A percentile compares a stretch with the other conserved stretches of the same genome.
Evolutionary conservation across 2,797 vertebrate species (phyloP).

Genomic region (Prionace glauca): DNA sequence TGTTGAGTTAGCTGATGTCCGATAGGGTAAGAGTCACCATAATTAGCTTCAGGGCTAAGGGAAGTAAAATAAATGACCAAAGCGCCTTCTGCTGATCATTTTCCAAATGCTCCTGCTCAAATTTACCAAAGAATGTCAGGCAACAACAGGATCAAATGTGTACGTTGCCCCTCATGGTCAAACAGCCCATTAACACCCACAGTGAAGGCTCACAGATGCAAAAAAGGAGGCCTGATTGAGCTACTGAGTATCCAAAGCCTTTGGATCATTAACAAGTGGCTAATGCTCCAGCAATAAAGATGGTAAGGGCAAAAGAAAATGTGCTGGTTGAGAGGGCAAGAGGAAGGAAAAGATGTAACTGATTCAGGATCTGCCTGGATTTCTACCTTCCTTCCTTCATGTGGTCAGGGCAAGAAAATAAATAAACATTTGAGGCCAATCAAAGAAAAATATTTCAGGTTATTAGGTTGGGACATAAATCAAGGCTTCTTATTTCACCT

Average conservation of each 20-base stretch:
- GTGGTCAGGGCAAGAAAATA: not conserved
- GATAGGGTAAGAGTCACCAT: not conserved
- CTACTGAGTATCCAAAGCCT: not conserved
- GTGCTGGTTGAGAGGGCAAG: not conserved
- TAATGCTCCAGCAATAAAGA: not conserved
- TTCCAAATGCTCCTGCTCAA: not conserved
- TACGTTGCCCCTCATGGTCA: not conserved
- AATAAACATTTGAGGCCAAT: not conserved
- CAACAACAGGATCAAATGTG: not conserved
- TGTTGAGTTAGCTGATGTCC: not conserved
- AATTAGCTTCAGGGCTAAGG: not conserved
- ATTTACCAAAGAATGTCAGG: not conserved
- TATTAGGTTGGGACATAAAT: not conserved
- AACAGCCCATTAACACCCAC: not conserved
- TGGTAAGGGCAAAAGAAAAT: not conserved
- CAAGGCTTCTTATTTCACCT: not conserved
- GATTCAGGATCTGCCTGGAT: not conserved
- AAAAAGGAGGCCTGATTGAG: no score
- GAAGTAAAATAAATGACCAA: not conserved
- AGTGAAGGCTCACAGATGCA: not conserved
- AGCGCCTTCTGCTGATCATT: not conserved
- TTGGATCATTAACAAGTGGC: not conserved
- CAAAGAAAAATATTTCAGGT: not conserved
- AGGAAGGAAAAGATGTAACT: not conserved
- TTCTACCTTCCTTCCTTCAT: not conserved